Evolutionary conservation across 1,140 invertebrate species (phyloP), one percentile per base, ranked within the genome.

Genomic region (Bicyclus anynana): DNA sequence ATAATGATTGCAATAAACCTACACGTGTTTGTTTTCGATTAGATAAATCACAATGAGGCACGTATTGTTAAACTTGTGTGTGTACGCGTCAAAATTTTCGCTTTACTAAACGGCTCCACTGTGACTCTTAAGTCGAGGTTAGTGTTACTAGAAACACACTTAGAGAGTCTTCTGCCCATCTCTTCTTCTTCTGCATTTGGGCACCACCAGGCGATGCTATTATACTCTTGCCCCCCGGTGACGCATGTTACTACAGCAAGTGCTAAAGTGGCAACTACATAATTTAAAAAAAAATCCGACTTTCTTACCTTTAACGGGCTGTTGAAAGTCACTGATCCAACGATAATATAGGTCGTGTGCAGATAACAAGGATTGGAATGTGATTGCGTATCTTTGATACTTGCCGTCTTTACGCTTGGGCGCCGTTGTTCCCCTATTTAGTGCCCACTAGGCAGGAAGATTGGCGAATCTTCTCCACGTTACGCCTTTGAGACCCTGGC

Each of bases 21-120:
- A 44, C 16, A 44, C 40, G 40, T 44, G 17, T 44, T 44, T 44
- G 13, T 18, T 44, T 44, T 44, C 12, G 16, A 44, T 44, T 44
- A 20, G 40, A 44, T 44, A 44, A 44, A 44, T 44, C 40, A 44
- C 18, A 20, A 21, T 10, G 5, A 44, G 40, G 40, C 40, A 44
- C 40, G 40, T 20, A 44, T 44, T 44, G 40, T 20, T 44, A 44
- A 14, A 18, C 5, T 44, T 44, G 5, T 44, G 40, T 20, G 10
- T 44, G 10, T 17, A 10, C 12, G 40, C 16, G 18, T 44, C 9
- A 3, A 44, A 44, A 44, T 16, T 20, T 4, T 12, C 10, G 17
- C 20, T 5, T 6, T 44, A 44, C 18, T 42, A 40, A 40, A 40
- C n/a, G n/a, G n/a, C n/a, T n/a, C n/a, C n/a, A n/a, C n/a, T n/a